Conservation (phyloP, 2,113 vertebrate genomes). For the Eubucco bourcierii region DNA sequence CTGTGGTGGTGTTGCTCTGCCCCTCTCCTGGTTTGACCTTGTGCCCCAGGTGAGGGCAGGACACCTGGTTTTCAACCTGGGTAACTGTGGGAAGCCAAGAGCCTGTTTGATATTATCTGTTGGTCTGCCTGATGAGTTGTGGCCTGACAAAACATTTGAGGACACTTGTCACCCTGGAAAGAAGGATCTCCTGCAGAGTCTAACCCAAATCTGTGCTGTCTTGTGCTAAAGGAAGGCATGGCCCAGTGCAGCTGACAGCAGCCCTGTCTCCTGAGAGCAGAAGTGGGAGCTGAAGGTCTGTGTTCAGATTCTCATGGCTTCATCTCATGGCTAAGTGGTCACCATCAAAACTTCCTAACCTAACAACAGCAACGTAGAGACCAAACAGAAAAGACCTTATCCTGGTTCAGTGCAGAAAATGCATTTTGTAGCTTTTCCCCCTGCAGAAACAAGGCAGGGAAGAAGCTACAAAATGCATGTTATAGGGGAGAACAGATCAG, state of each 20-base stretch:
- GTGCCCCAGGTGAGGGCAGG: not conserved
- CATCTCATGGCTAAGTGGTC: not conserved
- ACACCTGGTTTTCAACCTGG: not conserved
- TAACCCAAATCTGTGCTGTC: not conserved
- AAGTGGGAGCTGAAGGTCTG: not conserved
- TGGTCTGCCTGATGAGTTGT: not conserved
- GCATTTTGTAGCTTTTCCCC: not conserved
- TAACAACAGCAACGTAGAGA: not conserved
- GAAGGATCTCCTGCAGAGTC: not conserved
- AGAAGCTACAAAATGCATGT: no score
- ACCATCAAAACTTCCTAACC: not conserved
- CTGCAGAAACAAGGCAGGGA: not conserved
- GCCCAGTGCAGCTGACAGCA: not conserved
- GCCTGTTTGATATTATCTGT: not conserved
- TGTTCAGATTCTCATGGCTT: not conserved
- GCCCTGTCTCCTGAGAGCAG: not conserved
- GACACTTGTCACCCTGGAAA: not conserved
- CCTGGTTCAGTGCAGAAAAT: not conserved
- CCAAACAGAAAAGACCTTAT: not conserved
- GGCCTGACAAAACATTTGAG: not conserved
- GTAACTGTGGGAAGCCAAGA: not conserved
- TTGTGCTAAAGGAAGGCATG: not conserved
- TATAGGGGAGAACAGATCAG: not conserved
- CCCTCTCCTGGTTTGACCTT: not conserved
- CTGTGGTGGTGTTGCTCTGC: not conserved